Percentiles rank a stretch among this genome's conserved stretches.
Conservation (phyloP, 2,113 vertebrate genomes). For the Eulemur rufifrons region DNA sequence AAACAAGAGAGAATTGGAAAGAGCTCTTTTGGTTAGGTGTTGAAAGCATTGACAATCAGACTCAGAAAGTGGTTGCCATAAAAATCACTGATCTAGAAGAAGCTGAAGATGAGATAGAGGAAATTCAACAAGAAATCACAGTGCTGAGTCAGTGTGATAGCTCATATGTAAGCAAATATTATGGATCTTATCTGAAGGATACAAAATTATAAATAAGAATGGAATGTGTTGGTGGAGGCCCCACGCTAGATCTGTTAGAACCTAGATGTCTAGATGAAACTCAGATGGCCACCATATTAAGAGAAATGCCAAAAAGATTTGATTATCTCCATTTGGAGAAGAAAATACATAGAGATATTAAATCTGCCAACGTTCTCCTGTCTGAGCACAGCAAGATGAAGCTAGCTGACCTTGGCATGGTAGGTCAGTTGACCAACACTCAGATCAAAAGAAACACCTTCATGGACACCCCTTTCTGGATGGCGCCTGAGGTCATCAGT, state of each 20-base stretch:
- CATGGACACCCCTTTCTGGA: constrained; percentile 98
- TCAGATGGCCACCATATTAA: constrained; percentile 96
- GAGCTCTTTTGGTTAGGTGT: no score
- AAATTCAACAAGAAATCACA: no score
- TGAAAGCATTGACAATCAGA: no score
- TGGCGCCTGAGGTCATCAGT: constrained; percentile 99
- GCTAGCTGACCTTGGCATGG: constrained; percentile 98
- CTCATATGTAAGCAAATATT: no score
- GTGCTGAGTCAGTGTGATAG: no score
- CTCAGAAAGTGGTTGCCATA: no score
- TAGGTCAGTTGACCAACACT: constrained; percentile 95
- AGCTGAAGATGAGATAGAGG: no score
- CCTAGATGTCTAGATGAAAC: constrained; percentile 95
- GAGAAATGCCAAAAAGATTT: constrained; percentile 97
- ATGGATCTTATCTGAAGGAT: no score
- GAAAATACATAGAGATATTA: constrained; percentile 99
- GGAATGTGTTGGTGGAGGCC: no score
- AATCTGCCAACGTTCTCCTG: constrained; percentile 97
- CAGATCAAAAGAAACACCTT: constrained; percentile 99
- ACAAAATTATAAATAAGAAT: no score
- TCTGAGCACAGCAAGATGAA: constrained; percentile 98
- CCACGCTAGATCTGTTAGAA: constrained; percentile 82
- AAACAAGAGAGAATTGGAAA: no score
- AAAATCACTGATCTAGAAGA: no score
- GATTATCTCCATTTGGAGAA: constrained; percentile 99